A percentile compares a stretch with the other conserved stretches of the same genome.
phyloP scores from a whole-genome alignment of 2,797 vertebrate species.

The Naso thynnoides region DNA sequence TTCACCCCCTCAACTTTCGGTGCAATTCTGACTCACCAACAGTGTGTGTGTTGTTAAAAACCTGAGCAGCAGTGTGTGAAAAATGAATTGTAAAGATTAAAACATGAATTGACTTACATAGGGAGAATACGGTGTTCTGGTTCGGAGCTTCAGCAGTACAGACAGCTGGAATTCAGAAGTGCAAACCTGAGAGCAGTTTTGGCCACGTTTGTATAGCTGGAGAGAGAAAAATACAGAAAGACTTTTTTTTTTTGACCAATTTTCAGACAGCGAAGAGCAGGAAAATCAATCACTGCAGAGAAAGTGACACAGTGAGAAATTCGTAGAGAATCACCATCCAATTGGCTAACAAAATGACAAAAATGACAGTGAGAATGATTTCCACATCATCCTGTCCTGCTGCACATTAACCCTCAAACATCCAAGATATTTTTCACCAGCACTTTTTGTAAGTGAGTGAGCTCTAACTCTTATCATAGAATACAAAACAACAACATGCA shows the following conservation, averaged over 20 bases:
- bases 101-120: conserved; percentile 9
- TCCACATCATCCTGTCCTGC: conserved; percentile 6
- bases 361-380: conserved; percentile 33
- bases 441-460: background rate
- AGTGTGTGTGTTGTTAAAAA: conserved; percentile 1
- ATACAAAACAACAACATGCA: background rate
- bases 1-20: background rate
- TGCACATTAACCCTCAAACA: conserved; percentile 32
- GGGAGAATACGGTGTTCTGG: too few relatives aligned
- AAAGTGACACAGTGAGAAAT: conserved; percentile 27
- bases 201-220: background rate
- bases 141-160: background rate
- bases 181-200: conserved; percentile 4
- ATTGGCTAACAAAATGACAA: conserved; percentile 7
- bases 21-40: background rate
- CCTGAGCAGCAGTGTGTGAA: conserved; percentile 5
- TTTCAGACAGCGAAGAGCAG: conserved; percentile 16
- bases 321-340: conserved; percentile 20
- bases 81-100: background rate
- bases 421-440: background rate
- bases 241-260: conserved; percentile 16
- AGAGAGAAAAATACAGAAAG: conserved; percentile 2
- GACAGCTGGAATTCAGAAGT: background rate
- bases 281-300: conserved; percentile 28
- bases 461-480: background rate